These are phyloP conservation scores for Sitobion miscanthi DNA, from an alignment of 1,140 invertebrate species.

Conservation along the genomic window DNA sequence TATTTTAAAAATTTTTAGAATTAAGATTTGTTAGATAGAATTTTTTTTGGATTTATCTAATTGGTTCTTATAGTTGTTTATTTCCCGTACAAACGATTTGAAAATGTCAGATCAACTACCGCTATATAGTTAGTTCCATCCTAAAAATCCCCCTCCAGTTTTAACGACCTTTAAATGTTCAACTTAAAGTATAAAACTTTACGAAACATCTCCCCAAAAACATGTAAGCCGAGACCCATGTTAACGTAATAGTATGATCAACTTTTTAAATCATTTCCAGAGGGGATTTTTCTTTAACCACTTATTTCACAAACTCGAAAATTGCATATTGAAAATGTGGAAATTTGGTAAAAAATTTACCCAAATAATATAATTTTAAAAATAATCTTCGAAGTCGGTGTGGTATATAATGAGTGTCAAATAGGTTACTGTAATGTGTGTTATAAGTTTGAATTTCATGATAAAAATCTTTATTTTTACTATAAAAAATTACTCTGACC, in stretches of 20 bases:
- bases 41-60: neutral
- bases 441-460: neutral
- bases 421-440: neutral
- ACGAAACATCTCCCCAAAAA: neutral
- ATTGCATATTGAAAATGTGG: neutral
- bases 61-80: neutral
- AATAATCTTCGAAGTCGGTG: neutral
- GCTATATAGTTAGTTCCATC: neutral
- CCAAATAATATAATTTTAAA: neutral
- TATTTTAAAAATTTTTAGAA: neutral
- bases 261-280: neutral
- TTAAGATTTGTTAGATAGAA: neutral
- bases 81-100: neutral
- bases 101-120: neutral
- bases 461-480: neutral
- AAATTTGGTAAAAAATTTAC: neutral
- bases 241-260: neutral
- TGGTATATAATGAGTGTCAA: neutral
- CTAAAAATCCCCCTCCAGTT: neutral
- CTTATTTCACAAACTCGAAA: neutral
- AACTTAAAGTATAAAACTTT: conserved; percentile 1
- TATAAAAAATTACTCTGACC: neutral
- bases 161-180: neutral
- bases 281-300: neutral
- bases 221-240: neutral